These are phyloP conservation scores for Planococcus citri DNA, from an alignment of 1,140 invertebrate species.

Conservation along the genomic window DNA sequence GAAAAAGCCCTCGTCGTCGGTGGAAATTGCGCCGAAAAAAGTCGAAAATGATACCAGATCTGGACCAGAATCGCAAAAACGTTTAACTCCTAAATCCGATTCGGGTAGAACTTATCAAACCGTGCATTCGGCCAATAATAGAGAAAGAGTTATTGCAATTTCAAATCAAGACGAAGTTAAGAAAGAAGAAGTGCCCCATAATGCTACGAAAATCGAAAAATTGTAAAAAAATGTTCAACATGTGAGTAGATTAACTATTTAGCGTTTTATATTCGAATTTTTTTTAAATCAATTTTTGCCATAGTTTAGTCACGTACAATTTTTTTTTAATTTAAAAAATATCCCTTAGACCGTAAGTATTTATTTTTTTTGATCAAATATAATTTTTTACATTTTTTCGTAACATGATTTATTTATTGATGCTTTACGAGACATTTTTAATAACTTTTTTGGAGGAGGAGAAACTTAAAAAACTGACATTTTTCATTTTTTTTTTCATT, in stretches of 20 bases:
- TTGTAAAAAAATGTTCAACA: not conserved
- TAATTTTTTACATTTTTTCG: too few species aligned
- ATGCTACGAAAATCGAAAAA: slow-evolving; percentile 13
- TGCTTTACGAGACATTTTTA: too few species aligned
- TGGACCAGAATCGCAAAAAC: not conserved
- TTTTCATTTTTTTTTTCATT: too few species aligned
- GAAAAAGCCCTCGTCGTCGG: not conserved
- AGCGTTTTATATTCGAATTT: not conserved
- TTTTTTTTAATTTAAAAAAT: too few species aligned
- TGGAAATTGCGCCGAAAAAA: not conserved
- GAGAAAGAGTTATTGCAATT: slow-evolving; percentile 9
- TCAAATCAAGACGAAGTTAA: not conserved
- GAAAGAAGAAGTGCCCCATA: not conserved
- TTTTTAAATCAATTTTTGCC: too few species aligned
- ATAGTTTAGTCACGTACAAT: too few species aligned
- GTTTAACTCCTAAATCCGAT: not conserved
- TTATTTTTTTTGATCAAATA: too few species aligned
- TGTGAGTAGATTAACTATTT: not conserved
- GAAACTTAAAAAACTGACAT: too few species aligned
- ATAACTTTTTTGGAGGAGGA: too few species aligned
- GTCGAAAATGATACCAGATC: not conserved
- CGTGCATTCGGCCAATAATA: not conserved
- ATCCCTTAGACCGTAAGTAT: too few species aligned
- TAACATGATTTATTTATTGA: too few species aligned
- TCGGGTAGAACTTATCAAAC: not conserved